Percentiles rank a stretch among this genome's conserved stretches.
Conservation (phyloP, 1,140 invertebrate genomes). For the Trypoxylus dichotomus region DNA sequence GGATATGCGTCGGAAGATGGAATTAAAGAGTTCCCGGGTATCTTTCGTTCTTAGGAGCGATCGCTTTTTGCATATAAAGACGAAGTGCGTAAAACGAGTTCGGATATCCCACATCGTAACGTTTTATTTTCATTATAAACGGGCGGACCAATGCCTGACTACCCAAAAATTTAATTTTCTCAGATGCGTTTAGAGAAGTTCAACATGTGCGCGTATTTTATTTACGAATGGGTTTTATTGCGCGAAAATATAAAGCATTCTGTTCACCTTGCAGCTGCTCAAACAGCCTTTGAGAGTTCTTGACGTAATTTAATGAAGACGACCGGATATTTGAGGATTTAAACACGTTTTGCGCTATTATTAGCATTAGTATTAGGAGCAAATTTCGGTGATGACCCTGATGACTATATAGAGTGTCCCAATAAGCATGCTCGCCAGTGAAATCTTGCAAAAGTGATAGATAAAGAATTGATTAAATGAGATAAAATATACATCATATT, state of each 20-base stretch:
- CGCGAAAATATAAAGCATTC: background rate
- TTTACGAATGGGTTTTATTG: background rate
- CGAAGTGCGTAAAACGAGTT: background rate
- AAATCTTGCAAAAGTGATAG: too few species aligned
- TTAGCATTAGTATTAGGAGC: too few species aligned
- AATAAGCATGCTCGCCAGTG: too few species aligned
- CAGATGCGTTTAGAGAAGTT: background rate
- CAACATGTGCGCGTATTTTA: background rate
- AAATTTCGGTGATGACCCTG: too few species aligned
- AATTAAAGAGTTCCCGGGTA: background rate
- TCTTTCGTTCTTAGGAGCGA: background rate
- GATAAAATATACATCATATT: too few species aligned
- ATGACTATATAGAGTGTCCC: too few species aligned
- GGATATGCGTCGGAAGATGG: background rate
- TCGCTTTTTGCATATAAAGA: background rate
- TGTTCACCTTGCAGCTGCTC: too few species aligned
- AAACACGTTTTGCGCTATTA: too few species aligned
- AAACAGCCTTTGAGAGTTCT: too few species aligned
- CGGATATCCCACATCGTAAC: slow-evolving; percentile 16
- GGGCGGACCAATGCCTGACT: background rate
- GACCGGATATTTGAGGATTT: too few species aligned
- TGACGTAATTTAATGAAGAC: too few species aligned
- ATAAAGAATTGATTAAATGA: too few species aligned
- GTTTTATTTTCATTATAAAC: slow-evolving; percentile 15
- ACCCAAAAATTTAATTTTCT: background rate